Percentiles rank a stretch among this genome's conserved stretches.
These are phyloP conservation scores for Falco biarmicus DNA, from an alignment of 2,797 vertebrate species.

Conservation along the genomic window DNA sequence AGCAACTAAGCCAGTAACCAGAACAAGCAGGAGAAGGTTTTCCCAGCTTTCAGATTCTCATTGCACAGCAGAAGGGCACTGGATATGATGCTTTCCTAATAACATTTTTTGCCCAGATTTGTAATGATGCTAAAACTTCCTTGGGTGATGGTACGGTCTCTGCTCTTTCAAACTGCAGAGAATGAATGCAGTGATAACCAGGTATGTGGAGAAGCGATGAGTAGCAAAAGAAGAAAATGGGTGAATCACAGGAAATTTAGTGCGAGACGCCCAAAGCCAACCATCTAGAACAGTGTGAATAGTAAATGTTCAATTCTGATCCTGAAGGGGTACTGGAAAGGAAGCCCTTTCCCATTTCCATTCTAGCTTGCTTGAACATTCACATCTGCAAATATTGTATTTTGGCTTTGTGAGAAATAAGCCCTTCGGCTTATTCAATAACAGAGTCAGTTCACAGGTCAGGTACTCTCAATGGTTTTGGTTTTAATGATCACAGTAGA, in stretches of 20 bases:
- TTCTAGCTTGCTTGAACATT: not conserved
- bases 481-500: not conserved
- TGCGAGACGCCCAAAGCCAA: not conserved
- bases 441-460: not conserved
- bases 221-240: not conserved
- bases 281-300: not conserved
- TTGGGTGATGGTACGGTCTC: not conserved
- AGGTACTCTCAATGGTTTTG: not conserved
- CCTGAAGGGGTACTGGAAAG: not conserved
- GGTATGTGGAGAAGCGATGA: not conserved
- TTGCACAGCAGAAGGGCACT: not conserved
- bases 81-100: not conserved
- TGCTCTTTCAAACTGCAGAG: not conserved
- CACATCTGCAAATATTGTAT: not conserved
- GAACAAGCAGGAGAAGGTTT: not conserved
- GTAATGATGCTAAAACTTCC: not conserved
- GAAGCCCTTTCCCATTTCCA: not conserved
- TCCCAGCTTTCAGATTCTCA: not conserved
- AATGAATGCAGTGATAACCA: not conserved
- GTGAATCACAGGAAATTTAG: not conserved
- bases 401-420: conserved; percentile 8
- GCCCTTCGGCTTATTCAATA: not conserved
- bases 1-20: not conserved
- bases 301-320: not conserved
- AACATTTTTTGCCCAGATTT: not conserved